Base-by-base conservation (phyloP, 2,888 invertebrate genomes). In the Limulus polyphemus region DNA sequence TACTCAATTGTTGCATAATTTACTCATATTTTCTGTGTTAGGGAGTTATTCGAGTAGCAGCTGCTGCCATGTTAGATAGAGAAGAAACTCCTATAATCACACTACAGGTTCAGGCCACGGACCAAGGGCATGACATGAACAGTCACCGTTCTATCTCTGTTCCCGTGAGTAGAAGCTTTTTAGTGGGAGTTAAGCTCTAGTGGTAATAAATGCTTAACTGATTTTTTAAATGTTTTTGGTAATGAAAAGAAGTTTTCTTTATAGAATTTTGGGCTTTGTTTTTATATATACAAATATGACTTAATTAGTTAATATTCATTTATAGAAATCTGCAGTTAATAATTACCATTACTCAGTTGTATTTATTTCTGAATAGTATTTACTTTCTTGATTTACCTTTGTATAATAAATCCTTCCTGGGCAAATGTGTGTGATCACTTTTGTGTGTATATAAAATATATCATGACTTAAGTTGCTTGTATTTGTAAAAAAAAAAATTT, bases 61-160 rank as follows among this genome's bases (percentile, higher is more conserved):
- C 84, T 62, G 82, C 84, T 0, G 82, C 83, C 0, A 81, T 83
- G 57, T 80, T 95, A 54, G 93, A 95, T 75, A 81, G 91, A 11
- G 94, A 94, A 73, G 76, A 78, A 7, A 80, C 82, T 0, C 80
- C 82, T 3, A 84, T 86, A 63, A 81, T 91, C 14, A 83, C 83
- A 46, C 78, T 94, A 56, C 84, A 87, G 61, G 90, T 88, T 0
- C 82, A 86, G 65, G 94, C 92, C 0, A 84, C 81, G 57, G 94
- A 94, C 72, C 88, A 0, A 85, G 87, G 0, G 74, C 81, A 1
- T 51, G 67, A 67, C 51, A 13, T 63, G 3, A 83, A 84, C 57
- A 79, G 84, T 0, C 82, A 84, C 64, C 82, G 86, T 70, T 83
- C 83, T 2, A 82, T 84, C n/a, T 84, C 86, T 17, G 87, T 87